These are phyloP conservation scores for Auanema sp. DNA, from an alignment of 2,888 invertebrate species.

Conservation along the genomic window DNA sequence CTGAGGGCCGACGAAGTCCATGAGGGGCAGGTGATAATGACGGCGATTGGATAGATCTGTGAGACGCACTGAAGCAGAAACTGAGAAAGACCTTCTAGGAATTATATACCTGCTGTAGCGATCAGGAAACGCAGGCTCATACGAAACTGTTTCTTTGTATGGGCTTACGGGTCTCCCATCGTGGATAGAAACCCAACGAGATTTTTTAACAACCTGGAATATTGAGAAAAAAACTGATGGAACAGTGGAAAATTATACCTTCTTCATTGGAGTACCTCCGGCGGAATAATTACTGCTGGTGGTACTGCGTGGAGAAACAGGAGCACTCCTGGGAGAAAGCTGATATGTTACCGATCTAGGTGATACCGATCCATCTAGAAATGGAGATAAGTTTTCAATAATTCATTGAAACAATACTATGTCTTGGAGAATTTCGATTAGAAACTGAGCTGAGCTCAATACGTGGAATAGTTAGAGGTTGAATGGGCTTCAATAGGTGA, in stretches of 20 bases:
- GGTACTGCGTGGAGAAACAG: slow-evolving; percentile 32
- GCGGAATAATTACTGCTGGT: slow-evolving; percentile 27
- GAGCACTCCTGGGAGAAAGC: slow-evolving; percentile 37
- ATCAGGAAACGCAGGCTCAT: slow-evolving; percentile 46
- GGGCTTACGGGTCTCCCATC: slow-evolving; percentile 60
- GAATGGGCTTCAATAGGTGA: slow-evolving; percentile 32
- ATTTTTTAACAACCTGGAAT: slow-evolving; percentile 51
- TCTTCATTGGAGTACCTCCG: slow-evolving; percentile 51
- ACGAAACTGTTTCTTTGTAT: slow-evolving; percentile 58
- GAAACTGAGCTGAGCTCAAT: slow-evolving; percentile 34
- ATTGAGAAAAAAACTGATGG: neutral
- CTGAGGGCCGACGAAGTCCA: slow-evolving; percentile 32
- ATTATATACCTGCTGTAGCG: slow-evolving; percentile 29
- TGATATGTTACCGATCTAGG: slow-evolving; percentile 49
- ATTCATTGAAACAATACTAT: neutral
- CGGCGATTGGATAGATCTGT: slow-evolving; percentile 24
- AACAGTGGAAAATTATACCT: slow-evolving; percentile 22
- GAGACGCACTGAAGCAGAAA: slow-evolving; percentile 27
- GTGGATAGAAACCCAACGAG: slow-evolving; percentile 57
- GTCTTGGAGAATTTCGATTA: slow-evolving; percentile 17
- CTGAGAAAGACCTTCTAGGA: neutral
- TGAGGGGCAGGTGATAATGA: slow-evolving; percentile 27
- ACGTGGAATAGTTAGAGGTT: slow-evolving; percentile 54
- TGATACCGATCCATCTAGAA: slow-evolving; percentile 39
- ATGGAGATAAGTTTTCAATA: neutral